Conservation (phyloP, 2,113 vertebrate genomes). For the Ornithorhynchus anatinus region DNA sequence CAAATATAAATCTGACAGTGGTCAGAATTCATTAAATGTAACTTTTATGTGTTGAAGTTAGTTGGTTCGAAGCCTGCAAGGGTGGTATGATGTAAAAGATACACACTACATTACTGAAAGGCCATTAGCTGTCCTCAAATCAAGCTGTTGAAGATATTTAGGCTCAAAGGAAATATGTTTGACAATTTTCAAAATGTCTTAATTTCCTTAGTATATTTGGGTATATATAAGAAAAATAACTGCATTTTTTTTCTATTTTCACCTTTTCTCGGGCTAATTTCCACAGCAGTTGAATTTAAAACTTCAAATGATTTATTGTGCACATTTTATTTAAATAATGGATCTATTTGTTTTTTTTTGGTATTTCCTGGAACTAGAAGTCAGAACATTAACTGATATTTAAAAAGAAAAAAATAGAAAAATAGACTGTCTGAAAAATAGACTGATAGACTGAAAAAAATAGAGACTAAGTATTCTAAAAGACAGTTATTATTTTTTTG, state of each 20-base stretch:
- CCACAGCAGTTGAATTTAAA: constrained; percentile 25
- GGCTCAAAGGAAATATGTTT: constrained; percentile 22
- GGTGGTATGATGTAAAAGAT: constrained; percentile 47
- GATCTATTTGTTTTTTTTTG: neutral
- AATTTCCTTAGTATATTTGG: constrained; percentile 12
- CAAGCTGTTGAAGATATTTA: constrained; percentile 34
- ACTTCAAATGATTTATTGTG: constrained; percentile 35
- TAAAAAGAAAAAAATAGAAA: constrained; percentile 1
- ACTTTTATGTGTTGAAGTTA: constrained; percentile 39
- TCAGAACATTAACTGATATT: neutral
- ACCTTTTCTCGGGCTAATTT: too few relatives aligned
- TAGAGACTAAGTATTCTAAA: constrained; percentile 15
- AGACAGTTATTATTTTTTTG: constrained; percentile 28
- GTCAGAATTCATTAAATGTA: constrained; percentile 46
- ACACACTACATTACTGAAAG: constrained; percentile 45
- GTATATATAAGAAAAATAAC: too few relatives aligned
- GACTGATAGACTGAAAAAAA: constrained; percentile 15
- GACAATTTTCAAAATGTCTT: constrained; percentile 16
- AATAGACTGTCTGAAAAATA: constrained; percentile 45
- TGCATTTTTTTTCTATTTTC: too few relatives aligned
- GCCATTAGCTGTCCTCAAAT: constrained; percentile 45
- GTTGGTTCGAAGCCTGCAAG: constrained; percentile 37
- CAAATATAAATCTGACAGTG: constrained; percentile 41
- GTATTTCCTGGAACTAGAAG: neutral
- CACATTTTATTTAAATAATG: constrained; percentile 23